Conservation (phyloP, 1,140 invertebrate species). For the Rhopalosiphum padi region DNA sequence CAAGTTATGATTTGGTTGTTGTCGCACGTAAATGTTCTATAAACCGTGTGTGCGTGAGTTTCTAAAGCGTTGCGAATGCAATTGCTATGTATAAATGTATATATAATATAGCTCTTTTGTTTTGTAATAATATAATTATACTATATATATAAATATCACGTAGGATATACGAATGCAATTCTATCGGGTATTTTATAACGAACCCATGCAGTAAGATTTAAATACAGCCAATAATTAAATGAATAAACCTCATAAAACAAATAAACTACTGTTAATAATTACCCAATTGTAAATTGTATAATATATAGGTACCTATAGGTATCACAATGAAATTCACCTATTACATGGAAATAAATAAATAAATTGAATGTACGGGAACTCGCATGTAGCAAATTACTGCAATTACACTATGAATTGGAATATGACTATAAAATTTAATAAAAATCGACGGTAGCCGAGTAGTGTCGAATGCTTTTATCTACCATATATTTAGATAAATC, state of each 20-base stretch:
- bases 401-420: conserved; percentile 16
- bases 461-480: neutral
- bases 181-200: neutral
- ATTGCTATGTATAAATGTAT: conserved; percentile 7
- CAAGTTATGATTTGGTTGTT: conserved; percentile 9
- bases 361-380: neutral
- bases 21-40: conserved; percentile 40
- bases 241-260: neutral
- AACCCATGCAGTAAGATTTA: neutral
- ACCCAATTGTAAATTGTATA: neutral
- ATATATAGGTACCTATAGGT: neutral
- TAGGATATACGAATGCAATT: neutral
- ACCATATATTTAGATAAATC: neutral
- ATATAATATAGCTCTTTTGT: conserved; percentile 13
- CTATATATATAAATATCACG: neutral
- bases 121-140: neutral
- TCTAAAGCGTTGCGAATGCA: neutral
- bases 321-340: neutral
- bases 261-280: neutral
- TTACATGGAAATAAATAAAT: neutral
- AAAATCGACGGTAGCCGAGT: neutral
- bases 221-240: conserved; percentile 19
- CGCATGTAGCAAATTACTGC: neutral
- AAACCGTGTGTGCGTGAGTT: neutral
- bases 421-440: neutral